These are phyloP conservation scores for Anorthoa munda DNA, from an alignment of 2,888 invertebrate species.

Conservation along the genomic window DNA sequence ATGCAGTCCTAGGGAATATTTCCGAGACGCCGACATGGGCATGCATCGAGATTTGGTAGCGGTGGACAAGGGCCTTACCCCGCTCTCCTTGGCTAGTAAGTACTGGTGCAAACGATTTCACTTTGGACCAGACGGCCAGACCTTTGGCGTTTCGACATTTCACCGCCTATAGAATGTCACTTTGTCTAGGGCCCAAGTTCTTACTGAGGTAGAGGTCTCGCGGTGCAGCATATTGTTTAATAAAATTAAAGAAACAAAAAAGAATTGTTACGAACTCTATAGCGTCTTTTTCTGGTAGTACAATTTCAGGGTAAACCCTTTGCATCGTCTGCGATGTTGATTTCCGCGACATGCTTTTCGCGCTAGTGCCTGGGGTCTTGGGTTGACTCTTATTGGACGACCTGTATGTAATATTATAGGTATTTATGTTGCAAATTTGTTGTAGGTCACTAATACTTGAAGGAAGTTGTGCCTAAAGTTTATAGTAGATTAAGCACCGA, in stretches of 20 bases:
- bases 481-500: no score
- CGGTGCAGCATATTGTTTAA: not conserved
- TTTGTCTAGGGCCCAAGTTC: no score
- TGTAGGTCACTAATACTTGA: not conserved
- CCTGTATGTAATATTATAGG: constrained; percentile 11
- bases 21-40: no score
- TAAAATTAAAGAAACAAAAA: not conserved
- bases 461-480: not conserved
- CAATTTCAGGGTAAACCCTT: constrained; percentile 78
- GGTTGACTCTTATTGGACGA: not conserved
- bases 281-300: constrained; percentile 72
- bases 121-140: no score
- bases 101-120: no score
- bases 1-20: no score
- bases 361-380: constrained; percentile 59
- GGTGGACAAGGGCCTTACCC: no score
- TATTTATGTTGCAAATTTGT: not conserved
- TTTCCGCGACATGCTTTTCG: constrained; percentile 72
- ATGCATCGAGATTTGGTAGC: no score
- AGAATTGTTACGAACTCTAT: constrained; percentile 72
- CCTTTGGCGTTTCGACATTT: no score
- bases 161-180: no score
- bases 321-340: constrained; percentile 65
- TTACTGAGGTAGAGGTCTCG: not conserved
- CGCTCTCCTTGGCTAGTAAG: no score